These are phyloP conservation scores for Drosophila pruinosa DNA, from an alignment of 1,140 invertebrate genomes.

Conservation along the genomic window DNA sequence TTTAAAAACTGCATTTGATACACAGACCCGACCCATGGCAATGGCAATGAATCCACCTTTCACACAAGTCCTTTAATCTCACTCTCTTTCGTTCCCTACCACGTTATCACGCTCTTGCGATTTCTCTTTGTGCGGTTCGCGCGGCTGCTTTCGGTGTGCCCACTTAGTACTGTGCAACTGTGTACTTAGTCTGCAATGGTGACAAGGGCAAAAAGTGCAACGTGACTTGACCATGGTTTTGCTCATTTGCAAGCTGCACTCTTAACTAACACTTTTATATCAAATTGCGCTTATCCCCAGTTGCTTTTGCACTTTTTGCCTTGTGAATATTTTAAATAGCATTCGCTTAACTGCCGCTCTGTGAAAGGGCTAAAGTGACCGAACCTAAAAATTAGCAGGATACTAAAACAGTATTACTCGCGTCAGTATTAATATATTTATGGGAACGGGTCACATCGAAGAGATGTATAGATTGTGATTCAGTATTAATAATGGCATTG, in stretches of 20 bases:
- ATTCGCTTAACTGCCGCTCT: too few species aligned
- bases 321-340: too few species aligned
- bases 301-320: too few species aligned
- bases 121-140: neutral
- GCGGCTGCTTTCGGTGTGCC: neutral
- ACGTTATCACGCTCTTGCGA: neutral
- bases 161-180: neutral
- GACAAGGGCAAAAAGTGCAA: slow-evolving; percentile 26
- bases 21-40: slow-evolving; percentile 9
- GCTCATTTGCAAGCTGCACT: neutral
- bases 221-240: slow-evolving; percentile 28
- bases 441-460: too few species aligned
- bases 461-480: too few species aligned
- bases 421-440: too few species aligned
- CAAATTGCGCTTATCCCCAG: too few species aligned
- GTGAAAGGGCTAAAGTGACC: too few species aligned
- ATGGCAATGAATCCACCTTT: slow-evolving; percentile 33
- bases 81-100: neutral
- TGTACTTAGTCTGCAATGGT: neutral
- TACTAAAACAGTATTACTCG: too few species aligned
- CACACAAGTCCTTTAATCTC: neutral
- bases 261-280: neutral
- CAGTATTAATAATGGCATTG: too few species aligned
- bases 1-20: slow-evolving; percentile 48
- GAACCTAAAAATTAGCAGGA: too few species aligned